A percentile compares a stretch with the other conserved stretches of the same genome.
phyloP scores from a whole-genome alignment of 2,888 invertebrate genomes.

The Tetranychus truncatus region DNA sequence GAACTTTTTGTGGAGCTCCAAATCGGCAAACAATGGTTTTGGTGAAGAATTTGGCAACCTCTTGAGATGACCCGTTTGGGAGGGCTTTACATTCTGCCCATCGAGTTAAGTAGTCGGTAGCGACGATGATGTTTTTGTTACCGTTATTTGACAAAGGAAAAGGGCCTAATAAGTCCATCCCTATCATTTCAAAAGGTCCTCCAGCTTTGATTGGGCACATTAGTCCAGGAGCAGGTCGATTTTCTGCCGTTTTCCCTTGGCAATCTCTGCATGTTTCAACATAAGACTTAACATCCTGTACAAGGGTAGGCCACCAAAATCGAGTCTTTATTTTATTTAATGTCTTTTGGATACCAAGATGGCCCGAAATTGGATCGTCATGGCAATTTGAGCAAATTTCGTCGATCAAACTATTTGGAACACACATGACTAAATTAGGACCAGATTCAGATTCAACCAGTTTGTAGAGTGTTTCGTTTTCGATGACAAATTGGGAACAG shows the following conservation, averaged over 20 bases:
- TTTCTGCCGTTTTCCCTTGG: not conserved
- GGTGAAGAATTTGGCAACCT: constrained; percentile 22
- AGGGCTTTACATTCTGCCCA: constrained; percentile 24
- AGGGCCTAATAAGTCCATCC: constrained; percentile 24
- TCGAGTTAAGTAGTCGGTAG: constrained; percentile 23
- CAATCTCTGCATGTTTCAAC: not conserved
- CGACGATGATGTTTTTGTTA: constrained; percentile 24
- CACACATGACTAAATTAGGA: not conserved
- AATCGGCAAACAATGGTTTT: constrained; percentile 24
- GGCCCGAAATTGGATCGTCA: constrained; percentile 3
- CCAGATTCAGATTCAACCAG: not conserved
- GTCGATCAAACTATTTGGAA: not conserved
- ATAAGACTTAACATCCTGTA: not conserved
- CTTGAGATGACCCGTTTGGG: constrained; percentile 21
- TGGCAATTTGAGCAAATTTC: not conserved
- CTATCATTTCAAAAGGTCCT: no score
- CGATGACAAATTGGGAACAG: not conserved
- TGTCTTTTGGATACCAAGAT: constrained; percentile 10
- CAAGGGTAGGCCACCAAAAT: constrained; percentile 2
- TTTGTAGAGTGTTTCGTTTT: not conserved
- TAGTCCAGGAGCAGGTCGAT: not conserved
- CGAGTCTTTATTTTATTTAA: not conserved
- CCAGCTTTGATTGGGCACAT: not conserved
- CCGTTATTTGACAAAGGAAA: constrained; percentile 18
- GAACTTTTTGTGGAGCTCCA: constrained; percentile 18